A percentile compares a stretch with the other conserved stretches of the same genome.
These are phyloP conservation scores for Trachops cirrhosus DNA, from an alignment of 2,797 vertebrate species.

Conservation along the genomic window DNA sequence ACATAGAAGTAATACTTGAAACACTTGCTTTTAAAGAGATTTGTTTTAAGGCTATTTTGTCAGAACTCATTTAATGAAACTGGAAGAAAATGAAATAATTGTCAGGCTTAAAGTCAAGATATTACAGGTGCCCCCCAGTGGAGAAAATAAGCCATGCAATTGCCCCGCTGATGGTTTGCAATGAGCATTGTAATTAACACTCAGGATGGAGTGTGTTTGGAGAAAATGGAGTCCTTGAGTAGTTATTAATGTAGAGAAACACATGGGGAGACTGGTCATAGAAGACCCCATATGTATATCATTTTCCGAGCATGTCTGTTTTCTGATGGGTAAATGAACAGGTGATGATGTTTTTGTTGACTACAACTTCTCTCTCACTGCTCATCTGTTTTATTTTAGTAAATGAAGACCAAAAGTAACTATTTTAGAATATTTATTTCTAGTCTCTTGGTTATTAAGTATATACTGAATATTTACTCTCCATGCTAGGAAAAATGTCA, in stretches of 20 bases:
- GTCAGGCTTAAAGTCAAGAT: not conserved
- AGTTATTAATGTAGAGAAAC: not conserved
- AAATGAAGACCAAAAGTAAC: not conserved
- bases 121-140: constrained; percentile 12
- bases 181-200: not conserved
- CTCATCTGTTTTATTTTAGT: not conserved
- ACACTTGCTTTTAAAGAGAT: not conserved
- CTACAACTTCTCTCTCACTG: not conserved
- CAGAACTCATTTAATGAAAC: not conserved
- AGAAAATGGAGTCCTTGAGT: not conserved
- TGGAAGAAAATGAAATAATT: constrained; percentile 11
- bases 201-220: not conserved
- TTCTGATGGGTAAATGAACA: constrained; percentile 18
- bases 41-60: not conserved
- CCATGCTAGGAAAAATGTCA: not conserved
- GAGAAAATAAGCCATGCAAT: not conserved
- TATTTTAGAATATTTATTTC: constrained; percentile 11
- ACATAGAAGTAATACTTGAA: not conserved
- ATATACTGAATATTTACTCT: not conserved
- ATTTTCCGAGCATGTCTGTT: not conserved
- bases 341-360: not conserved
- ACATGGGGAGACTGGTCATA: not conserved
- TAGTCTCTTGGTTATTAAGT: not conserved
- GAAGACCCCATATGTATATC: not conserved
- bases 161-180: not conserved